Evolutionary conservation across 1,140 invertebrate genomes (phyloP).

Genomic region (Zaprionus taronus): DNA sequence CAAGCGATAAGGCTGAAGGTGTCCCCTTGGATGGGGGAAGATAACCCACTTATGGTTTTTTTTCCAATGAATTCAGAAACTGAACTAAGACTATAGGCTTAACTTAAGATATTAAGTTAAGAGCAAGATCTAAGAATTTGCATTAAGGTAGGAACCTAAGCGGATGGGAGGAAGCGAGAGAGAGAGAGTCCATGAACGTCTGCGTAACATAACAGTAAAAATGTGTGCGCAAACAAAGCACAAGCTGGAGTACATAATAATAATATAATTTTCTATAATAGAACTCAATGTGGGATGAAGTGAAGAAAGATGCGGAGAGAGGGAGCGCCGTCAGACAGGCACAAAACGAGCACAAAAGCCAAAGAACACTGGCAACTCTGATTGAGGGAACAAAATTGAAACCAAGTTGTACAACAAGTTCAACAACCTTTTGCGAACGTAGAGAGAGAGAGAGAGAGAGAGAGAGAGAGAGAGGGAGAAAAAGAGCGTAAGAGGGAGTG

Average conservation of each 20-base stretch:
- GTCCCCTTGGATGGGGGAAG: neutral
- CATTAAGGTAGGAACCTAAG: constrained; percentile 24
- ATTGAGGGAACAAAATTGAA: constrained; percentile 58
- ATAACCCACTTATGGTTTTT: neutral
- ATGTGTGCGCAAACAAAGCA: constrained; percentile 59
- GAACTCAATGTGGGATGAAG: constrained; percentile 57
- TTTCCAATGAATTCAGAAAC: neutral
- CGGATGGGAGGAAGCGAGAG: neutral
- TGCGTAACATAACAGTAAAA: constrained; percentile 73
- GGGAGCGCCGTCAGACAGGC: constrained; percentile 49
- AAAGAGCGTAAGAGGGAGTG: constrained; percentile 23
- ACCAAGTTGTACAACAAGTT: constrained; percentile 66
- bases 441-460: constrained; percentile 6
- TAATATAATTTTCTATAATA: constrained; percentile 82
- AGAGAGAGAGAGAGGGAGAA: constrained; percentile 15
- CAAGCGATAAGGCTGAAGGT: constrained; percentile 9
- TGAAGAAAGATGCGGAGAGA: constrained; percentile 23
- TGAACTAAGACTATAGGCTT: neutral
- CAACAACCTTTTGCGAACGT: constrained; percentile 63
- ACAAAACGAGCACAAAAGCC: constrained; percentile 58
- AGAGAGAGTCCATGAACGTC: neutral
- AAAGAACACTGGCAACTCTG: constrained; percentile 53
- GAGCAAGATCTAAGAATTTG: constrained; percentile 1
- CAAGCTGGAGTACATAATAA: constrained; percentile 70
- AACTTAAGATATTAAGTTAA: neutral